Base-by-base conservation (phyloP, 2,113 vertebrate genomes). In the Antigone vipio region DNA sequence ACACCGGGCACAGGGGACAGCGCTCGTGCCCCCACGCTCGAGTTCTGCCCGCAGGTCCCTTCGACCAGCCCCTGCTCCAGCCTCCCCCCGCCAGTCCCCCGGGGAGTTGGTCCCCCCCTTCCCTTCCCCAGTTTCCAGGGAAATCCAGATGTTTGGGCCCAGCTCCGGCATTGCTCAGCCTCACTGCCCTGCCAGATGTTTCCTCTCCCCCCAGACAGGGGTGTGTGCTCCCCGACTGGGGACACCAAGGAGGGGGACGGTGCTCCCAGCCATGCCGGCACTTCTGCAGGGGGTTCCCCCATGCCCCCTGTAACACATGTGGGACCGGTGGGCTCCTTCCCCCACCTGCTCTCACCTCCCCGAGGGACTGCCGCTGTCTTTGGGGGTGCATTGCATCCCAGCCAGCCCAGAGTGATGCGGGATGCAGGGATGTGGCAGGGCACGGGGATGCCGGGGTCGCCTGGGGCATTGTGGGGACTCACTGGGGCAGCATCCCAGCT, bases 121-220 rank as follows among this genome's bases (percentile, higher is more conserved):
- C 32, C 56, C 38, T 38, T 47, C 12, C 47, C 67, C 62, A 10
- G 86, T 92, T 97, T 96, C 86, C 95, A 93, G 93, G 95, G 92
- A 40, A 86, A 92, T 96, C 86, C 96, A 97, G 96, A 97, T 95
- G 95, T 97, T 97, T 66, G 95, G 96, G 89, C 93, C 79, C 89
- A 6, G 92, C 92, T 83, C 85, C 66, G 69, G 85, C 69, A 45
- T 42, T 88, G 91, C 94, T 92, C 85, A 50, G 89, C 71, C 88
- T 62, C 1, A 0, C 74, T 38, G 76, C 38, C 67, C 88, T 91
- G 88, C 94, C 96, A 96, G 93, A 96, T 97, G 95, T 96, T 96
- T 96, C 81, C 89, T 89, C 26, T 86, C 55, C 93, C 85, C 49
- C 6, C 5, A 35, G 89, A 87, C 59, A 76, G 67, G 93, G 93